Conservation (phyloP, 2,797 vertebrate genomes). For the Onychomys leucogaster region DNA sequence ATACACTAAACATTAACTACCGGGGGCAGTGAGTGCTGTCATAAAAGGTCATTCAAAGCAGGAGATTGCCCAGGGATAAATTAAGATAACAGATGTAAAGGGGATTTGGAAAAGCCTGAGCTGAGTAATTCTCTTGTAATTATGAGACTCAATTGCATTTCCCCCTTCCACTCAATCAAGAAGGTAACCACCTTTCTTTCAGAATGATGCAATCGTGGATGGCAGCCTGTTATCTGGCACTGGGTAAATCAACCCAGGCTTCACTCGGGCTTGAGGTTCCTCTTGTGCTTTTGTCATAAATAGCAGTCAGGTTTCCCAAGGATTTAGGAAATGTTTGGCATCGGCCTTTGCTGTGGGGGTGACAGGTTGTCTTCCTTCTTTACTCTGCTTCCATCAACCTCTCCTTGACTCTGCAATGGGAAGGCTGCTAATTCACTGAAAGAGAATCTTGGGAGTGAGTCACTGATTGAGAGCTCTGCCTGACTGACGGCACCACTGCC, state of each 20-base stretch:
- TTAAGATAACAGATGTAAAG: conserved; percentile 40
- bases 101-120: conserved; percentile 8
- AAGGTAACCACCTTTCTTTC: not conserved
- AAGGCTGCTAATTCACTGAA: conserved; percentile 40
- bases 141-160: not conserved
- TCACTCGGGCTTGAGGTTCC: not conserved
- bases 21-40: not conserved
- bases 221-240: not conserved
- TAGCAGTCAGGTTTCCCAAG: not conserved
- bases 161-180: not conserved
- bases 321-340: not conserved
- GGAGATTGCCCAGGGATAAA: conserved; percentile 24
- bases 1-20: conserved; percentile 68
- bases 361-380: not conserved
- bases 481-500: not conserved
- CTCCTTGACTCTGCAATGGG: not conserved
- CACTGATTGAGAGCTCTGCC: not conserved
- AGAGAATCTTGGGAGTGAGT: conserved; percentile 22
- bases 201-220: not conserved
- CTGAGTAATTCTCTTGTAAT: not conserved
- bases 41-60: conserved; percentile 50
- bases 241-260: not conserved
- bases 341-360: not conserved
- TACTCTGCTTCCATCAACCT: not conserved
- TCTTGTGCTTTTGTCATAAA: not conserved